phyloP scores from a whole-genome alignment of 2,797 vertebrate species.

The Artibeus lituratus region DNA sequence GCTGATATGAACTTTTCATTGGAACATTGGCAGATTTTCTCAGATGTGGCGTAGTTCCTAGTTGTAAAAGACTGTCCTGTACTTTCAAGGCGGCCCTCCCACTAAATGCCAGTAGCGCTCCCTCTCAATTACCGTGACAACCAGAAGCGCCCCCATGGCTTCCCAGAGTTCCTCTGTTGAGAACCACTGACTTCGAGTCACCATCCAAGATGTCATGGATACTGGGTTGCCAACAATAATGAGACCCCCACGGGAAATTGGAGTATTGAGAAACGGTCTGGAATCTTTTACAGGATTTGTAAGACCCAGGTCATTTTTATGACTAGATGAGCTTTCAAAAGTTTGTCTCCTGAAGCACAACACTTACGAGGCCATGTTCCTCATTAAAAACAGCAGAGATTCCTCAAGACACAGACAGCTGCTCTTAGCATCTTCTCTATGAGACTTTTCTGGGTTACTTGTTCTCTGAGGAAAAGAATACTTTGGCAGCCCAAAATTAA shows the following conservation, averaged over 20 bases:
- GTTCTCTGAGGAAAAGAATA: constrained; percentile 33
- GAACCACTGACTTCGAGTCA: neutral
- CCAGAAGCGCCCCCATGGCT: neutral
- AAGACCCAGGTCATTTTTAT: neutral
- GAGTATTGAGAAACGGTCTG: neutral
- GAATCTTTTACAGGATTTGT: neutral
- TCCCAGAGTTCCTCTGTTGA: neutral
- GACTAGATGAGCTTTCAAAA: neutral
- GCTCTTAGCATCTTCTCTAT: neutral
- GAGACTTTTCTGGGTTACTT: constrained; percentile 3
- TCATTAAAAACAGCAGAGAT: neutral
- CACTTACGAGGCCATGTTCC: neutral
- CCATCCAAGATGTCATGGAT: neutral
- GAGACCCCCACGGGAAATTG: neutral
- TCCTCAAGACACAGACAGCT: neutral
- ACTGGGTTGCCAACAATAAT: neutral
- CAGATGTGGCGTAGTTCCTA: neutral
- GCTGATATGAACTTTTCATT: neutral
- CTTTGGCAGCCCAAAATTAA: constrained; percentile 25
- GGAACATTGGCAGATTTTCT: constrained; percentile 6
- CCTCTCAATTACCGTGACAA: neutral
- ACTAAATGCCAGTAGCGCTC: neutral
- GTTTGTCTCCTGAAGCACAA: neutral
- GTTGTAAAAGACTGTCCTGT: neutral
- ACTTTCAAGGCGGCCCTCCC: constrained; percentile 1